These are phyloP conservation scores for Littorina saxatilis DNA, from an alignment of 1,140 invertebrate genomes.

Conservation along the genomic window DNA sequence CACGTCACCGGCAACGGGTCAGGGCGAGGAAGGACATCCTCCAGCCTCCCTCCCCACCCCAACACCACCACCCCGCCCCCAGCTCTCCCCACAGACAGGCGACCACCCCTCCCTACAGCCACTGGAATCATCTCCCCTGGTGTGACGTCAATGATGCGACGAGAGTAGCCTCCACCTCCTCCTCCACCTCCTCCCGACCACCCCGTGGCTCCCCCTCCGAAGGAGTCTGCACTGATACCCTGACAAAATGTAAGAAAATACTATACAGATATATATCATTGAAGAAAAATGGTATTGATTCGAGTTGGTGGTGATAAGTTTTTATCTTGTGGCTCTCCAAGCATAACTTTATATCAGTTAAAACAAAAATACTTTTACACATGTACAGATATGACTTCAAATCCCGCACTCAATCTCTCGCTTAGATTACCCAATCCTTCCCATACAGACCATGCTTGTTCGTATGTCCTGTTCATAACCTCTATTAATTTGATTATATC, in stretches of 20 bases:
- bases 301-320: too few species aligned
- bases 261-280: too few species aligned
- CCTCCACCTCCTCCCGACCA: slow-evolving; percentile 38
- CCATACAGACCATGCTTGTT: too few species aligned
- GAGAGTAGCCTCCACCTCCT: slow-evolving; percentile 46
- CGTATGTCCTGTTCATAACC: too few species aligned
- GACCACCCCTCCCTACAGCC: slow-evolving; percentile 36
- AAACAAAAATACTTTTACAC: too few species aligned
- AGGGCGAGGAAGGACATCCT: slow-evolving; percentile 28
- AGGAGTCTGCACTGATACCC: slow-evolving; percentile 38
- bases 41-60: slow-evolving; percentile 40
- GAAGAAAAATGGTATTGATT: not conserved
- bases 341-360: too few species aligned
- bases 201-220: slow-evolving; percentile 46
- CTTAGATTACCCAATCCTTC: too few species aligned
- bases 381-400: too few species aligned
- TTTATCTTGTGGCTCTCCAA: too few species aligned
- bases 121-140: slow-evolving; percentile 34
- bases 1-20: not conserved
- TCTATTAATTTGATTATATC: too few species aligned
- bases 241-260: too few species aligned
- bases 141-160: slow-evolving; percentile 30
- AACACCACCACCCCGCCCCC: slow-evolving; percentile 44
- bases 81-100: slow-evolving; percentile 29
- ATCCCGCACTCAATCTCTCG: too few species aligned